Percentiles rank a stretch among this genome's conserved stretches.
Conservation (phyloP, 2,797 vertebrate species). For the Parambassis ranga region DNA sequence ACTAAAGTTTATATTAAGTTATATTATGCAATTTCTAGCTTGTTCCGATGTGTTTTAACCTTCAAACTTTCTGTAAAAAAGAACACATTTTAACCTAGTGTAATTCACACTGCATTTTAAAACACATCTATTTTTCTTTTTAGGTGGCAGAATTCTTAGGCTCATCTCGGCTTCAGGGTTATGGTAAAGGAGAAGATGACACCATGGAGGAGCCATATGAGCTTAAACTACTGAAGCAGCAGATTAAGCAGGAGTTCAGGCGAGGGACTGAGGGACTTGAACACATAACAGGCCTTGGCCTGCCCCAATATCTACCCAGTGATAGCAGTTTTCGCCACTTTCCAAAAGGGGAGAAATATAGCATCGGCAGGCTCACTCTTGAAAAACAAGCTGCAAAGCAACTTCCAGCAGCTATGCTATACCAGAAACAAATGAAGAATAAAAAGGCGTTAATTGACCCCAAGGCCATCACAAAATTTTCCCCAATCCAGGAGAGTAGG, state of each 20-base stretch:
- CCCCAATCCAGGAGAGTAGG: constrained; percentile 95
- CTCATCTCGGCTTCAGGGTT: constrained; percentile 89
- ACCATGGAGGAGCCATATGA: constrained; percentile 99
- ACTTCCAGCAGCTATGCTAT: constrained; percentile 92
- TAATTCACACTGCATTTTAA: neutral
- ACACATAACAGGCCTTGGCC: constrained; percentile 87
- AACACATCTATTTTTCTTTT: constrained; percentile 1
- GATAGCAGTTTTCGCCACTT: constrained; percentile 94
- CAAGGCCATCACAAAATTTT: constrained; percentile 93
- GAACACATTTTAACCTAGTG: too few species aligned
- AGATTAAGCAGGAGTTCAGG: constrained; percentile 98
- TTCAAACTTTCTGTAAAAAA: too few species aligned
- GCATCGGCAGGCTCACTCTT: constrained; percentile 95
- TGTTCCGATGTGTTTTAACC: too few species aligned
- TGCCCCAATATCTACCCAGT: constrained; percentile 93
- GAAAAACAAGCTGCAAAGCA: constrained; percentile 99
- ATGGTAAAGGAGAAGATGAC: constrained; percentile 95
- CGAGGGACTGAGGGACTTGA: constrained; percentile 93
- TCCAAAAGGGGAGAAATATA: constrained; percentile 97
- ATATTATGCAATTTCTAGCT: too few species aligned
- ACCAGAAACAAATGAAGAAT: constrained; percentile 97
- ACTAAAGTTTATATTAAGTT: too few species aligned
- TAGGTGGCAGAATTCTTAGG: constrained; percentile 92
- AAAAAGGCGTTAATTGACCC: constrained; percentile 94
- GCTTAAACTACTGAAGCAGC: constrained; percentile 96